Base-by-base conservation (phyloP, 30 jellyfish, hydroid and myxozoan species). In the Cassiopea andromeda region DNA sequence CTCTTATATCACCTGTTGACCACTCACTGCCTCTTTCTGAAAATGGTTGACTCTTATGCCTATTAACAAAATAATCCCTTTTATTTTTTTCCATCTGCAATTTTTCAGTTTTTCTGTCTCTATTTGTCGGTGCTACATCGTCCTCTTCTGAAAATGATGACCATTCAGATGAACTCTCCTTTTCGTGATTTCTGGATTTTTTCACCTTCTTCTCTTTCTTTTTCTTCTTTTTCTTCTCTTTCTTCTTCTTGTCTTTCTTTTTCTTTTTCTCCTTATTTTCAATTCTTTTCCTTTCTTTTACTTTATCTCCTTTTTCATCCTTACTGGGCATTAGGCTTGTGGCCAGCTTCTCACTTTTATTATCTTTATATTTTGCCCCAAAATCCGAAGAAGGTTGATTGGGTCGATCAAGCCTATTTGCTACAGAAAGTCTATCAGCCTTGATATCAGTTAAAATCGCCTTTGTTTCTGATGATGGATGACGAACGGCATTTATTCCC, bases 141-240 rank as follows among this genome's bases (percentile, higher is more conserved):
- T 78, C 85, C 44, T 77, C 83, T 4, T 59, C 93, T 13, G 93
- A 85, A 43, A 46, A 75, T 15, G 86, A 77, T 8, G 91, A 60
- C 91, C 91, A 83, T 46, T 81, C 90, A 10, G 90, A 81, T 27
- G 93, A 85, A 43, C 87, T 75, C 85, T 69, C 75, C 44, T 64
- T 46, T 48, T 47, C 83, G 27, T 48, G 67, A 46, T 15, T 48
- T 44, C 70, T 75, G 13, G 77, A 43, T 54, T 58, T 78, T 45
- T 68, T 66, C 19, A n/a, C 64, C 68, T 75, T 67, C 19, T 77
- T 82, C n/a, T 77, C 48, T 50, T 67, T 61, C 44, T 69, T 66
- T 71, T 67, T n/a, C 43, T 68, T 66, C 50, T 87, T 87, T 27
- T 47, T 72, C 75, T 75, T 78, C 46, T 48, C 68, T 43, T 77